Percentiles rank a stretch among this genome's conserved stretches.
Conservation (phyloP, 2,888 invertebrate species). For the Ectemnius continuus region DNA sequence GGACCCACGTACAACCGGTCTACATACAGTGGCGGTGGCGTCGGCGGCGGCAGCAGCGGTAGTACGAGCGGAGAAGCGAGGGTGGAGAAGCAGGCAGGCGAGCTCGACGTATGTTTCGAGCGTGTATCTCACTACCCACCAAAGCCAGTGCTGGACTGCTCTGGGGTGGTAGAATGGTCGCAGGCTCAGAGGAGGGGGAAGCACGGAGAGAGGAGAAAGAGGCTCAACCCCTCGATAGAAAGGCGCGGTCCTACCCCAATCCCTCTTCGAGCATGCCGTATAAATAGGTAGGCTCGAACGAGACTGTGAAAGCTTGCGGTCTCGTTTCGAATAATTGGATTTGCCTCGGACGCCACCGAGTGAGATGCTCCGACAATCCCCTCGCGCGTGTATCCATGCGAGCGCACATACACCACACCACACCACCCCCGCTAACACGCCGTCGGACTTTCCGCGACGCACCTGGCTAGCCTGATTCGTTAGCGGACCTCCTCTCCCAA, state of each 20-base stretch:
- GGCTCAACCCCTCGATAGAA: slow-evolving; percentile 4
- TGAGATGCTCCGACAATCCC: slow-evolving; percentile 55
- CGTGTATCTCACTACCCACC: slow-evolving; percentile 31
- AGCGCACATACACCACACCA: slow-evolving; percentile 2
- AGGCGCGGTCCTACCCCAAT: slow-evolving; percentile 20
- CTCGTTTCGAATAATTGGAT: slow-evolving; percentile 75
- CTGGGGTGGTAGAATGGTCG: neutral
- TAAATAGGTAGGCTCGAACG: slow-evolving; percentile 69
- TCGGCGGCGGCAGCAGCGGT: slow-evolving; percentile 2
- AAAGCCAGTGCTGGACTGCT: neutral
- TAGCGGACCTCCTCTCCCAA: slow-evolving; percentile 1
- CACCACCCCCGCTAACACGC: neutral
- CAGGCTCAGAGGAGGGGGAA: neutral
- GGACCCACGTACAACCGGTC: slow-evolving; percentile 21
- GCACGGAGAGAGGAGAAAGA: neutral
- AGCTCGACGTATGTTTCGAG: slow-evolving; percentile 41
- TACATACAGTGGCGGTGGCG: slow-evolving; percentile 15
- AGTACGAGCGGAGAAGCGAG: neutral
- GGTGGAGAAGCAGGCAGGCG: slow-evolving; percentile 12
- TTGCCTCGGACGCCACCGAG: slow-evolving; percentile 67
- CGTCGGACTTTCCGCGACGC: slow-evolving; percentile 10
- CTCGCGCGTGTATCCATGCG: slow-evolving; percentile 13
- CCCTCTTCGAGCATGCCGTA: slow-evolving; percentile 50
- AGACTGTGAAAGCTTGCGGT: slow-evolving; percentile 72
- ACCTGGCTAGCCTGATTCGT: slow-evolving; percentile 29